Conservation (phyloP, 2,888 invertebrate genomes). For the Antheraea yamamai region DNA sequence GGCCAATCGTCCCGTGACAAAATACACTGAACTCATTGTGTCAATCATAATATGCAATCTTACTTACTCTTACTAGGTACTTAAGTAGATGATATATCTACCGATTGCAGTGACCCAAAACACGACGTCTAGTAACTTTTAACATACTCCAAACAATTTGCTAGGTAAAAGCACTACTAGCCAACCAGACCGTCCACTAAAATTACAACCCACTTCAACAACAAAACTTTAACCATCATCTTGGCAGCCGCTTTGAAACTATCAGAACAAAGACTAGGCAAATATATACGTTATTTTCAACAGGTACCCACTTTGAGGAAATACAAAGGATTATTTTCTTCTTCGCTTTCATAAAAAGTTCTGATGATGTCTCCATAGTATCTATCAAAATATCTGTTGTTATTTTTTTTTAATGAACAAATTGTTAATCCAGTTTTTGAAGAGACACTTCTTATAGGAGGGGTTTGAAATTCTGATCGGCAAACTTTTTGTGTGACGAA, state of each 20-base stretch:
- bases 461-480: no score
- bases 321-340: not conserved
- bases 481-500: no score
- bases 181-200: conserved; percentile 60
- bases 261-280: conserved; percentile 22
- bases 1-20: not conserved
- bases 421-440: not conserved
- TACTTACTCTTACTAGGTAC: not conserved
- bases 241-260: conserved; percentile 48
- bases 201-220: conserved; percentile 64
- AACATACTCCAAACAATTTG: conserved; percentile 28
- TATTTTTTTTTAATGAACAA: not conserved
- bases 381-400: not conserved
- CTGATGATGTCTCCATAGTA: not conserved
- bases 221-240: conserved; percentile 61
- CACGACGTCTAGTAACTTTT: conserved; percentile 26
- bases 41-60: not conserved
- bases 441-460: no score
- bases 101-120: not conserved
- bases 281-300: conserved; percentile 4
- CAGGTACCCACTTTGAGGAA: not conserved
- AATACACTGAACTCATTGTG: not conserved
- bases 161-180: conserved; percentile 57
- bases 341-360: not conserved
- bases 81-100: not conserved